A percentile compares a stretch with the other conserved stretches of the same genome.
These are phyloP conservation scores for Amphibalanus amphitrite DNA, from an alignment of 1,140 invertebrate species.

Conservation along the genomic window DNA sequence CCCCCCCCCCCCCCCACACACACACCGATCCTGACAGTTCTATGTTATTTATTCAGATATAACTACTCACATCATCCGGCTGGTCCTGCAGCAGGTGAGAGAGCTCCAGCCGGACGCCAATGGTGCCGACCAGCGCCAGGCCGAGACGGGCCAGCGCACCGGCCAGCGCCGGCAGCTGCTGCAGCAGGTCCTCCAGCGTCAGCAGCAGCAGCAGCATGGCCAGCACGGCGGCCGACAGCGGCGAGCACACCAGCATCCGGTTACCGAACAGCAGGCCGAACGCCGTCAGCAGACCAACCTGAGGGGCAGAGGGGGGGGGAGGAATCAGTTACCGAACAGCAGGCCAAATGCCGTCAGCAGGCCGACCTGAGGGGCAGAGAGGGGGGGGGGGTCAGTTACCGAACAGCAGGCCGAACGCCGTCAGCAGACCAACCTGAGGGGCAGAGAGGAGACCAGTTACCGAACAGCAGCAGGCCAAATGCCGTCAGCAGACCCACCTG, in stretches of 20 bases:
- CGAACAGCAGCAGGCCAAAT: too few relatives aligned
- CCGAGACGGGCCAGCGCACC: conserved; percentile 24
- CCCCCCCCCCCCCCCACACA: too few relatives aligned
- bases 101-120: conserved; percentile 31
- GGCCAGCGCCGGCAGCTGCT: conserved; percentile 21
- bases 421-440: conserved; percentile 26
- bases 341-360: too few relatives aligned
- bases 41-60: too few relatives aligned
- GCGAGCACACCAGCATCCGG: conserved; percentile 47
- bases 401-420: conserved; percentile 35
- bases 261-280: conserved; percentile 39
- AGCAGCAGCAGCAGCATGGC: conserved; percentile 25
- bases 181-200: conserved; percentile 25
- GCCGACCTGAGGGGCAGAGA: too few relatives aligned
- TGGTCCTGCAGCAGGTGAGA: conserved; percentile 28
- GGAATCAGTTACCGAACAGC: too few relatives aligned
- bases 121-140: conserved; percentile 23
- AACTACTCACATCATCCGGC: too few relatives aligned
- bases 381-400: too few relatives aligned
- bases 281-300: conserved; percentile 28
- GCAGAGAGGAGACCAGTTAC: conserved; percentile 12
- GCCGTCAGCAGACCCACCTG: too few relatives aligned
- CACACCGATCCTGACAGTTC: too few relatives aligned
- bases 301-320: conserved; percentile 12
- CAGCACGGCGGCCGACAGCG: conserved; percentile 34